A percentile compares a stretch with the other conserved stretches of the same genome.
phyloP scores from a whole-genome alignment of 2,797 vertebrate species.

The Ctenochaetus hawaiiensis region DNA sequence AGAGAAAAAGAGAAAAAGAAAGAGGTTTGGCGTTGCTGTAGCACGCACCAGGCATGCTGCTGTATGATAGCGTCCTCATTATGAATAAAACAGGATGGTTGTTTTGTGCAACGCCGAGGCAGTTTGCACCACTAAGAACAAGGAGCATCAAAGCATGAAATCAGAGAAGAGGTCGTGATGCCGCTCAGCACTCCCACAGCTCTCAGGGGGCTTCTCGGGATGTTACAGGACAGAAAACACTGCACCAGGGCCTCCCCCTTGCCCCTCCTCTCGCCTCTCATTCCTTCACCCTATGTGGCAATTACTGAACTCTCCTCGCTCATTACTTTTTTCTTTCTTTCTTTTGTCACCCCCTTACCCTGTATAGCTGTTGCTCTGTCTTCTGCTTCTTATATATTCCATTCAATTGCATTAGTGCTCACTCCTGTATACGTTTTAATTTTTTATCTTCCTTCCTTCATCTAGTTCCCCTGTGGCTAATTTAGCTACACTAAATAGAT shows the following conservation, averaged over 20 bases:
- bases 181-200: slow-evolving; percentile 73
- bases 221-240: slow-evolving; percentile 78
- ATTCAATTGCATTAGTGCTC: slow-evolving; percentile 26
- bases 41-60: slow-evolving; percentile 18
- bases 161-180: slow-evolving; percentile 80
- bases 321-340: slow-evolving; percentile 20
- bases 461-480: slow-evolving; percentile 6
- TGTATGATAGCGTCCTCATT: slow-evolving; percentile 53
- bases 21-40: not conserved
- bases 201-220: slow-evolving; percentile 74
- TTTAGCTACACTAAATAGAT: slow-evolving; percentile 14
- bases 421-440: not conserved
- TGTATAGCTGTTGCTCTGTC: slow-evolving; percentile 20
- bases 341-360: slow-evolving; percentile 6
- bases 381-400: slow-evolving; percentile 18
- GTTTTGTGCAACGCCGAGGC: slow-evolving; percentile 60
- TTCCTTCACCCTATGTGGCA: slow-evolving; percentile 47
- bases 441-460: slow-evolving; percentile 3
- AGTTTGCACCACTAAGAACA: slow-evolving; percentile 65
- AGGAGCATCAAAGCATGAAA: slow-evolving; percentile 84
- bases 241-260: slow-evolving; percentile 53
- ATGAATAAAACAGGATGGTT: slow-evolving; percentile 68
- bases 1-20: not conserved
- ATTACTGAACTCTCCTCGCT: slow-evolving; percentile 46
- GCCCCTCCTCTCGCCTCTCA: slow-evolving; percentile 21